These are phyloP conservation scores for Hippocampus barbouri DNA, from an alignment of 2,113 vertebrate species.

Conservation along the genomic window DNA sequence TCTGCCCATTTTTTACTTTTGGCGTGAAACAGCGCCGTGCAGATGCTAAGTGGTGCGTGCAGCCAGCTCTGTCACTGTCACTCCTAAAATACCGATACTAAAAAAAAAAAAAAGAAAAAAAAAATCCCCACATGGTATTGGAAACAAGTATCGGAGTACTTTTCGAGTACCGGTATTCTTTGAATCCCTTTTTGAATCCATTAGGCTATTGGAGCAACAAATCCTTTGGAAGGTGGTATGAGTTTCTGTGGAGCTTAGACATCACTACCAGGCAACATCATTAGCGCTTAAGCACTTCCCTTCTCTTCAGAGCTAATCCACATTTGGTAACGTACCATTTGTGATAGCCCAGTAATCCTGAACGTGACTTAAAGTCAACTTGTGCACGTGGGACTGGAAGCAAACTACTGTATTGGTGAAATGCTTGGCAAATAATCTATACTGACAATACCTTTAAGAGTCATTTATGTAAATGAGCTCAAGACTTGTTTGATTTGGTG, in stretches of 20 bases:
- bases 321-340: slow-evolving; percentile 62
- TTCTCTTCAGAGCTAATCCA: slow-evolving; percentile 50
- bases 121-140: too few relatives aligned
- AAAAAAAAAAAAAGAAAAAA: too few relatives aligned
- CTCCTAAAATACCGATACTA: too few relatives aligned
- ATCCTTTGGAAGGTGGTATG: slow-evolving; percentile 62
- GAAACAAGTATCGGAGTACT: too few relatives aligned
- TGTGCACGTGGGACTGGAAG: slow-evolving; percentile 54
- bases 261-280: slow-evolving; percentile 54
- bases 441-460: neutral
- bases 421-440: neutral
- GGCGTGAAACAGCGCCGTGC: too few relatives aligned
- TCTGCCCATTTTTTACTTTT: too few relatives aligned
- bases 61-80: too few relatives aligned
- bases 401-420: slow-evolving; percentile 16
- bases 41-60: too few relatives aligned
- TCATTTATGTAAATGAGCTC: neutral
- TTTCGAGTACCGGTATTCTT: too few relatives aligned
- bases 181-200: slow-evolving; percentile 9
- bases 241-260: slow-evolving; percentile 79
- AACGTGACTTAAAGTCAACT: slow-evolving; percentile 76
- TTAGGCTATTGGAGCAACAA: slow-evolving; percentile 54
- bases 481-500: neutral
- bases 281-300: slow-evolving; percentile 58
- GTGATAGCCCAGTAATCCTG: slow-evolving; percentile 25